These are phyloP conservation scores for Ophion obscuratus DNA, from an alignment of 2,888 invertebrate species.

Conservation along the genomic window DNA sequence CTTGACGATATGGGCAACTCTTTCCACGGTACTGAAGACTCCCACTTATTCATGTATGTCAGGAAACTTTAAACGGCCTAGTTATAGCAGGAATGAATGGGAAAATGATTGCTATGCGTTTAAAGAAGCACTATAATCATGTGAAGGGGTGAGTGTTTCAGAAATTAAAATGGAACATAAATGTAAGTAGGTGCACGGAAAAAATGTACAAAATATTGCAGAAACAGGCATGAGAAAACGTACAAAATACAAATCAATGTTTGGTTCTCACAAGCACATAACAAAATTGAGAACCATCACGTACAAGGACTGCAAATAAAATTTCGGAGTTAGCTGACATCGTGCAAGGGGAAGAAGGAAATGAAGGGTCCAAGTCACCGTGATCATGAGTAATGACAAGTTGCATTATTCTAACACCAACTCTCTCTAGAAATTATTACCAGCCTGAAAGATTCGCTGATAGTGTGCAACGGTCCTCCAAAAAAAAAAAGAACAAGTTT, in stretches of 20 bases:
- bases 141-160: background rate
- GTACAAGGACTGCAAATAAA: background rate
- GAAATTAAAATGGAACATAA: background rate
- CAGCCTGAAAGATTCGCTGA: conserved; percentile 1
- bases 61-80: conserved; percentile 19
- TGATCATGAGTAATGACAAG: background rate
- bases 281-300: background rate
- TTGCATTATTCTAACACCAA: background rate
- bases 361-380: background rate
- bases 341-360: background rate
- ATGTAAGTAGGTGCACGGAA: background rate
- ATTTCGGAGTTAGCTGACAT: background rate
- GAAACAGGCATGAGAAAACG: background rate
- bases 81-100: background rate
- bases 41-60: conserved; percentile 21
- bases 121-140: background rate
- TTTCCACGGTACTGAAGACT: background rate
- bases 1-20: conserved; percentile 14
- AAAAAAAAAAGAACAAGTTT: conserved; percentile 17
- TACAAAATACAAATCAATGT: background rate
- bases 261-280: background rate
- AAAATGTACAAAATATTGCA: too few relatives aligned
- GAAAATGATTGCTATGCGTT: background rate
- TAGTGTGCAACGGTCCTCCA: background rate
- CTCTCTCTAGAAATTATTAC: conserved; percentile 5